phyloP scores from a whole-genome alignment of 2,888 invertebrate species.

The Agapostemon virescens region DNA sequence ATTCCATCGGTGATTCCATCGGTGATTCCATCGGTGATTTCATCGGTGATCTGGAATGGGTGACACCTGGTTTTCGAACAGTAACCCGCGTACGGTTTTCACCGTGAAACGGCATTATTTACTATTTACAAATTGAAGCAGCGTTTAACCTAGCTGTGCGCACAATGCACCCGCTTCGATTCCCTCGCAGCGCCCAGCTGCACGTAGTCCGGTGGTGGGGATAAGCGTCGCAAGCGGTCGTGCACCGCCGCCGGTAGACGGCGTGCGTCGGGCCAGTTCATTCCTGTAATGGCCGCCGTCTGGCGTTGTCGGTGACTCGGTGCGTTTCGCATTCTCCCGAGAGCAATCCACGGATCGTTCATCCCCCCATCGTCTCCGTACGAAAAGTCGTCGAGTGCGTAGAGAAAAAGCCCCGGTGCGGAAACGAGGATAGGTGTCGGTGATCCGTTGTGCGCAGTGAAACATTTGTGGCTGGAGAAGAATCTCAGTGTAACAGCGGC shows the following conservation, averaged over 20 bases:
- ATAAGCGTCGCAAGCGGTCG: slow-evolving; percentile 32
- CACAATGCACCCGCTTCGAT: slow-evolving; percentile 16
- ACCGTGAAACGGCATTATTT: no score
- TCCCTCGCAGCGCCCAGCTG: slow-evolving; percentile 7
- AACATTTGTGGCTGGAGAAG: slow-evolving; percentile 9
- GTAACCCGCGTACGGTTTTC: no score
- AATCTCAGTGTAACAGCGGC: slow-evolving; percentile 21
- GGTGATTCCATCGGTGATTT: no score
- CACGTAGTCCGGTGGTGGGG: slow-evolving; percentile 19
- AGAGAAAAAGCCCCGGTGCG: neutral
- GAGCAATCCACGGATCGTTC: slow-evolving; percentile 25
- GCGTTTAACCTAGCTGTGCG: no score
- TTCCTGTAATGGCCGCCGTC: slow-evolving; percentile 79
- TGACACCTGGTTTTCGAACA: no score
- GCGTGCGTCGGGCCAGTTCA: slow-evolving; percentile 70
- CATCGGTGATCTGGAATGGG: no score
- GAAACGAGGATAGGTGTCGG: slow-evolving; percentile 16
- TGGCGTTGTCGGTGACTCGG: slow-evolving; percentile 76
- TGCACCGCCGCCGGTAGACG: slow-evolving; percentile 56
- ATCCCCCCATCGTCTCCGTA: slow-evolving; percentile 10
- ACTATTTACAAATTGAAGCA: no score
- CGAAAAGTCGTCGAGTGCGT: neutral
- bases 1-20: no score
- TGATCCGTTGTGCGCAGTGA: slow-evolving; percentile 31
- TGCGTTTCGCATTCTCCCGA: slow-evolving; percentile 53